Conservation (phyloP, 30 jellyfish, hydroid and myxozoan species). For the Phacellophora camtschatica region DNA sequence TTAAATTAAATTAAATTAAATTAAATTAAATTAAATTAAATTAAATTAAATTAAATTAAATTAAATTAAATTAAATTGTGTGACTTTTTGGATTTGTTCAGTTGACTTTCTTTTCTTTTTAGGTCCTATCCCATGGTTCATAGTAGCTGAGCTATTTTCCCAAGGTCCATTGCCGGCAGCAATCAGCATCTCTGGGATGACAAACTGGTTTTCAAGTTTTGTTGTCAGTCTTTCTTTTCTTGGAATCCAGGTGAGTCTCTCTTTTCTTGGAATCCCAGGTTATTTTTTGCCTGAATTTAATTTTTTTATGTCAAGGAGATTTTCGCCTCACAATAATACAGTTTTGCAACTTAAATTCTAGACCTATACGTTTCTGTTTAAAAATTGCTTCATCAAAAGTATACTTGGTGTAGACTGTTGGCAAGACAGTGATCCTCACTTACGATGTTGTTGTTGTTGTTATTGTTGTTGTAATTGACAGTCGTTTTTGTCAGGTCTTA, state of each 20-base stretch:
- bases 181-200: constrained; percentile 88
- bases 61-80: neutral
- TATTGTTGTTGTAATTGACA: no score
- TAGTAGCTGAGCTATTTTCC: constrained; percentile 90
- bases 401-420: no score
- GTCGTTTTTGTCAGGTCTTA: no score
- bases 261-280: neutral
- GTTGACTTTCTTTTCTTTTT: neutral
- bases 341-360: no score
- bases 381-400: no score
- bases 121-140: constrained; percentile 99
- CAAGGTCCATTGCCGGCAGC: constrained; percentile 96
- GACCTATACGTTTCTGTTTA: no score
- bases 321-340: no score
- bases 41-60: neutral
- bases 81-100: neutral
- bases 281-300: no score
- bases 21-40: neutral
- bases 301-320: no score
- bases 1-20: no score
- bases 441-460: no score
- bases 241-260: constrained; percentile 61
- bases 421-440: no score
- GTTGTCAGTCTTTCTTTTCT: constrained; percentile 76
- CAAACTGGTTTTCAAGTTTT: constrained; percentile 86